Percentiles rank a stretch among this genome's conserved stretches.
phyloP scores from a whole-genome alignment of 2,113 vertebrate genomes.

The Microcebus lehilahytsara region DNA sequence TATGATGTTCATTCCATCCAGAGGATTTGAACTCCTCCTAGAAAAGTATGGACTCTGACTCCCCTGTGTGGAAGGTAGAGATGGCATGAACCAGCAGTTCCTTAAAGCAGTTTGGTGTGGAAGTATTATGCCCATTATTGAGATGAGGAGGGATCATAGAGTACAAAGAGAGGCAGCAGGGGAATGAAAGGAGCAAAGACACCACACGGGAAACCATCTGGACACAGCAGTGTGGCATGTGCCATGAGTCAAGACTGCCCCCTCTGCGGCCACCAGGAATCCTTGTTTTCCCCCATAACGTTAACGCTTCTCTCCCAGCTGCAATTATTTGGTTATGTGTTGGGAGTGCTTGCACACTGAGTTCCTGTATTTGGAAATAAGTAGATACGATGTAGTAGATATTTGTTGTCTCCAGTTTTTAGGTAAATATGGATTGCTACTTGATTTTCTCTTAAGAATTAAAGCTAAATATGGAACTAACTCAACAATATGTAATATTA shows the following conservation, averaged over 20 bases:
- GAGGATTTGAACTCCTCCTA: not conserved
- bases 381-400: not conserved
- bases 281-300: not conserved
- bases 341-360: not conserved
- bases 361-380: not conserved
- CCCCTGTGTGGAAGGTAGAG: not conserved
- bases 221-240: rapidly evolving
- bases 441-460: not conserved
- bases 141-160: not conserved
- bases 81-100: not conserved
- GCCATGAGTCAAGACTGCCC: not conserved
- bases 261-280: rapidly evolving
- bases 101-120: not conserved
- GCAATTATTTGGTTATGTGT: not conserved
- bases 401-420: not conserved
- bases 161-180: not conserved
- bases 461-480: not conserved
- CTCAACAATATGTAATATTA: not conserved
- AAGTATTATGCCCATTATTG: not conserved
- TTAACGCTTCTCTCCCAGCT: not conserved
- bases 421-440: not conserved
- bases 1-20: not conserved
- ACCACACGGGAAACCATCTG: not conserved
- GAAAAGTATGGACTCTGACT: not conserved
- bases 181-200: not conserved